These are phyloP conservation scores for Tachina grossa DNA, from an alignment of 2,888 invertebrate species.

Conservation along the genomic window DNA sequence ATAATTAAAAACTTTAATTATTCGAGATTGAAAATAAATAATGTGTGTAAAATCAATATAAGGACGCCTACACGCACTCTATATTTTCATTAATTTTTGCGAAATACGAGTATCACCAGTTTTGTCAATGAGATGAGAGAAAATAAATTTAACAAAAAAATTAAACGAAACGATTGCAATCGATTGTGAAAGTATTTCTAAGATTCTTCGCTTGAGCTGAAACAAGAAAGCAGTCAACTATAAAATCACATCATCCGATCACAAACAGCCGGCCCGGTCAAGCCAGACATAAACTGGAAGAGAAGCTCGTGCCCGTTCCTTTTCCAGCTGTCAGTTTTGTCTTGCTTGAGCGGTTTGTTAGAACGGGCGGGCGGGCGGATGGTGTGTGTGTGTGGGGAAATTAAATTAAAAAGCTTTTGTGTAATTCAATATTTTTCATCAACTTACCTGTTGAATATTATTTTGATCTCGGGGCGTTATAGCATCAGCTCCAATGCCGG, in stretches of 20 bases:
- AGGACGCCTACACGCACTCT: slow-evolving; percentile 71
- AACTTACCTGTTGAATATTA: slow-evolving; percentile 93
- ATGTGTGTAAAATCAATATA: slow-evolving; percentile 19
- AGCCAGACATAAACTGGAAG: slow-evolving; percentile 16
- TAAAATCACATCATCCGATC: slow-evolving; percentile 28
- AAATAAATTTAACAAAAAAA: slow-evolving; percentile 3
- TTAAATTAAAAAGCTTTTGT: slow-evolving; percentile 5
- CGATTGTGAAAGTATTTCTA: slow-evolving; percentile 26
- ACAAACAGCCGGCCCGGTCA: slow-evolving; percentile 14
- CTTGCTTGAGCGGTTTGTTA: slow-evolving; percentile 7
- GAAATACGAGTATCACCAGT: slow-evolving; percentile 51
- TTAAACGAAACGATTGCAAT: neutral
- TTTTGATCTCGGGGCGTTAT: slow-evolving; percentile 95
- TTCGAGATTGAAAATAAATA: neutral
- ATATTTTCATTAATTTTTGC: slow-evolving; percentile 17
- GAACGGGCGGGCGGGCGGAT: neutral
- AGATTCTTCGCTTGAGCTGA: slow-evolving; percentile 26
- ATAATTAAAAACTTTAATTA: slow-evolving; percentile 9
- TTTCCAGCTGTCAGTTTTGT: neutral
- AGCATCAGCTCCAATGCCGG: slow-evolving; percentile 96
- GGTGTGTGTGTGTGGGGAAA: slow-evolving; percentile 18
- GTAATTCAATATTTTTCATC: slow-evolving; percentile 9
- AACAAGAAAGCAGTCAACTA: slow-evolving; percentile 54
- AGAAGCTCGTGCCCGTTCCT: neutral
- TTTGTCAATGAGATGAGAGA: slow-evolving; percentile 52